Evolutionary conservation across 2,797 vertebrate species (phyloP).

Genomic region (Neosilurus mollespiculum): DNA sequence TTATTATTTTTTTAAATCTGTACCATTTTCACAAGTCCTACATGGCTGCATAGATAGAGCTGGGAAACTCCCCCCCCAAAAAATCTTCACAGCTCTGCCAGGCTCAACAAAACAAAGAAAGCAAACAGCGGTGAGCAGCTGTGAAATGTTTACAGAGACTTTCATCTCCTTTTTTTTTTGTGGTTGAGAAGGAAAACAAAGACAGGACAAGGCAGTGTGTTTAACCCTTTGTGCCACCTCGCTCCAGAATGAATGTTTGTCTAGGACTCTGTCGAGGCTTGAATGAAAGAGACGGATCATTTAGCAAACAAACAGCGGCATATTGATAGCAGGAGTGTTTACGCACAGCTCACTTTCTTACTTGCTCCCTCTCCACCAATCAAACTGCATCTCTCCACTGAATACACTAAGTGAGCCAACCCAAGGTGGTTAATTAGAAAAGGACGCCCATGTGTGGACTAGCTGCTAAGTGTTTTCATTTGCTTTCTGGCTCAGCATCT

Average conservation of each 20-base stretch:
- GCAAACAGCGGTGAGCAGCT: slow-evolving; percentile 63
- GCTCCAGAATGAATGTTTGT: slow-evolving; percentile 73
- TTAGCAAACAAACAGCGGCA: slow-evolving; percentile 72
- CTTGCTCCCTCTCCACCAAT: slow-evolving; percentile 34
- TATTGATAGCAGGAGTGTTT: slow-evolving; percentile 72
- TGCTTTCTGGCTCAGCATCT: slow-evolving; percentile 32
- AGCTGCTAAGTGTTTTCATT: slow-evolving; percentile 35
- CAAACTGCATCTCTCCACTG: slow-evolving; percentile 4
- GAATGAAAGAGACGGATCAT: slow-evolving; percentile 71
- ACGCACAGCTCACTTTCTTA: slow-evolving; percentile 54
- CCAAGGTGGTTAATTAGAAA: neutral
- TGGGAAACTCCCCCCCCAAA: too few species aligned
- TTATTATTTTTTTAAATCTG: too few species aligned
- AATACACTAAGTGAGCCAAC: slow-evolving; percentile 18
- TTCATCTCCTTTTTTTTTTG: slow-evolving; percentile 59
- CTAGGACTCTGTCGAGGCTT: slow-evolving; percentile 73
- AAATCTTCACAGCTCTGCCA: too few species aligned
- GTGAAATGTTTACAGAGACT: slow-evolving; percentile 68
- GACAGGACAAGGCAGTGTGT: slow-evolving; percentile 77
- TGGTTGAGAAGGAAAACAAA: slow-evolving; percentile 63
- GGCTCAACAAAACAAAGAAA: slow-evolving; percentile 13
- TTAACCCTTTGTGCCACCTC: slow-evolving; percentile 62
- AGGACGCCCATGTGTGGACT: slow-evolving; percentile 11
- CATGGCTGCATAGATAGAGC: too few species aligned
- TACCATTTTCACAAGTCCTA: too few species aligned